Conservation (phyloP, 1,140 invertebrate genomes). For the Anadara kagoshimensis region DNA sequence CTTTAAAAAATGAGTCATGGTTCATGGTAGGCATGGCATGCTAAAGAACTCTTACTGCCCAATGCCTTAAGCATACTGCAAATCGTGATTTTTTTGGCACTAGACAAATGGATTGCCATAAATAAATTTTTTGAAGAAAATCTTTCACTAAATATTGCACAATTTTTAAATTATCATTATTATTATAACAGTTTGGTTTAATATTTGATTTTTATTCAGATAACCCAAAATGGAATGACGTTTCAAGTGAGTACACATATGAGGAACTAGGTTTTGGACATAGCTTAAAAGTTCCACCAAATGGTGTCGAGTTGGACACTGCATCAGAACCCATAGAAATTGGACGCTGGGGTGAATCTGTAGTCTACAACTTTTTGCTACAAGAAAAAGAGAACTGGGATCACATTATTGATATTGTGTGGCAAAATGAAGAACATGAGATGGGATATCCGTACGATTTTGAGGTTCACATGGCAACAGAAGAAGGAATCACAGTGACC, state of each 20-base stretch:
- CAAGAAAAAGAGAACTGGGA: conserved; percentile 44
- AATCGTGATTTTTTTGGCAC: too few relatives aligned
- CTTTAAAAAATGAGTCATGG: too few relatives aligned
- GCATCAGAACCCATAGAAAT: conserved; percentile 33
- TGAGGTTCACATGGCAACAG: conserved; percentile 44
- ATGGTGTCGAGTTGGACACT: conserved; percentile 10
- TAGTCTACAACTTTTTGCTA: conserved; percentile 61
- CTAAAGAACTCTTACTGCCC: too few relatives aligned
- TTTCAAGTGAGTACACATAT: conserved; percentile 52
- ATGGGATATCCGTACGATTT: conserved; percentile 64
- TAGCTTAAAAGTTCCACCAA: conserved; percentile 37
- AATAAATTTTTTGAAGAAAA: too few relatives aligned
- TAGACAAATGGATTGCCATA: too few relatives aligned
- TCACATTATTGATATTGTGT: conserved; percentile 48
- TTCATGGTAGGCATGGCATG: too few relatives aligned
- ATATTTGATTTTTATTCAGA: conserved; percentile 37
- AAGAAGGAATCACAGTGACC: conserved; percentile 7
- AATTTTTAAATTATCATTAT: too few relatives aligned
- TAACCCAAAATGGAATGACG: conserved; percentile 54
- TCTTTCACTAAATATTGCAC: too few relatives aligned
- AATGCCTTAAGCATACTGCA: too few relatives aligned
- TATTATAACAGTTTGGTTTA: neutral
- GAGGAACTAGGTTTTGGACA: conserved; percentile 51
- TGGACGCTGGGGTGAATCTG: conserved; percentile 63
- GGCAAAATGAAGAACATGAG: conserved; percentile 57